Evolutionary conservation across 2,888 invertebrate species (phyloP).

Genomic region (Drosophila tripunctata): DNA sequence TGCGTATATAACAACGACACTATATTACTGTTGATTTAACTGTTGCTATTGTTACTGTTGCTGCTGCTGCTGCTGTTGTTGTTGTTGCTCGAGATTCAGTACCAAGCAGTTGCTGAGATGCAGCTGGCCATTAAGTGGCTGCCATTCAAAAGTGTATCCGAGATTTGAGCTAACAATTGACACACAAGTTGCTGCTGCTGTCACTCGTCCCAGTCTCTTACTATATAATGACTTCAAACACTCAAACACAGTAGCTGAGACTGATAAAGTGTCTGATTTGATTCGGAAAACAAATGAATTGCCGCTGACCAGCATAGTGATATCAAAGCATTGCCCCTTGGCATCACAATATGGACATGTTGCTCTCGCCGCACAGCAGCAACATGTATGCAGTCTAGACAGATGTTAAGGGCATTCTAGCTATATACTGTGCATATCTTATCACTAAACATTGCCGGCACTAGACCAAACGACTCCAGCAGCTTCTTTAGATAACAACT

Average conservation of each 20-base stretch:
- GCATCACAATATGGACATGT: constrained; percentile 18
- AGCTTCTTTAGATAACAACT: constrained; percentile 35
- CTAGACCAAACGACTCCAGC: constrained; percentile 32
- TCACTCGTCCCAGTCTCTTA: constrained; percentile 24
- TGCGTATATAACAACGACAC: constrained; percentile 42
- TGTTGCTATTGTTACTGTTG: constrained; percentile 26
- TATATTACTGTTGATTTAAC: constrained; percentile 36
- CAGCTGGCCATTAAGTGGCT: constrained; percentile 51
- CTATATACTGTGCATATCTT: too few relatives aligned
- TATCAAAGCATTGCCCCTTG: constrained; percentile 31
- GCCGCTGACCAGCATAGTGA: constrained; percentile 24
- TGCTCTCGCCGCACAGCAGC: constrained; percentile 30
- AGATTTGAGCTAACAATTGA: constrained; percentile 62
- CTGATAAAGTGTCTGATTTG: constrained; percentile 44
- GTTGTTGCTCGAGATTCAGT: constrained; percentile 5
- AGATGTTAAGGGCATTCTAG: constrained; percentile 5
- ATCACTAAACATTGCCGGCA: constrained; percentile 30
- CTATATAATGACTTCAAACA: constrained; percentile 40
- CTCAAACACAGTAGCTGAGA: constrained; percentile 1
- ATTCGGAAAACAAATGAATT: constrained; percentile 24
- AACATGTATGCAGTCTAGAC: constrained; percentile 20
- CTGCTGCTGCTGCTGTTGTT: constrained; percentile 7
- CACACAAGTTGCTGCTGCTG: constrained; percentile 51
- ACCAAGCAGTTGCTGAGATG: constrained; percentile 31
- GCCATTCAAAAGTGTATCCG: constrained; percentile 53